Conservation (phyloP, 2,113 vertebrate genomes). For the Sylvilagus bachmani region DNA sequence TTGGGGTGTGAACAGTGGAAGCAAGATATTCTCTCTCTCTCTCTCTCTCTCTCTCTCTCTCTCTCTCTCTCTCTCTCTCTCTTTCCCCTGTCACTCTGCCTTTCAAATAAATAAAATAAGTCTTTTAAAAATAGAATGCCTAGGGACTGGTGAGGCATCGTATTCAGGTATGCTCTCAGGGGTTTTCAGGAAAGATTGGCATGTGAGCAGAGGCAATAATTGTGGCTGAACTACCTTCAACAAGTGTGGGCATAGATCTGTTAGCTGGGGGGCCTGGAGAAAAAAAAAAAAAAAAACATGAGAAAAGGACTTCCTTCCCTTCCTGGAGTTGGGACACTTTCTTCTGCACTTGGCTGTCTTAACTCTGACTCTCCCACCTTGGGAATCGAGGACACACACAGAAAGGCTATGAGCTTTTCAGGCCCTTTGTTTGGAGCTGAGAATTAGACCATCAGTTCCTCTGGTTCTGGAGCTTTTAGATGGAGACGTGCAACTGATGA, state of each 20-base stretch:
- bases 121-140: too few relatives aligned
- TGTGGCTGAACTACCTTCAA: background rate
- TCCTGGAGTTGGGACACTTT: background rate
- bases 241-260: too few relatives aligned
- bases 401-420: too few relatives aligned
- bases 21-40: too few relatives aligned
- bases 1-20: too few relatives aligned
- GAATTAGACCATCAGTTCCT: background rate
- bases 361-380: background rate
- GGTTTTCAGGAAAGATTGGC: too few relatives aligned
- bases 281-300: background rate
- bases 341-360: background rate
- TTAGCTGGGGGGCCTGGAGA: background rate
- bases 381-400: too few relatives aligned
- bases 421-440: background rate
- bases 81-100: too few relatives aligned
- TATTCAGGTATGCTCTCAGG: background rate
- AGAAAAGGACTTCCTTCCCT: background rate
- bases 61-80: too few relatives aligned
- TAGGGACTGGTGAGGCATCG: too few relatives aligned
- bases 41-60: too few relatives aligned
- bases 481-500: fast-evolving
- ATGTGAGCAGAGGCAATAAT: fast-evolving
- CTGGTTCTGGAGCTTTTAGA: background rate
- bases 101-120: too few relatives aligned